These are phyloP conservation scores for Holocentrus rufus DNA, from an alignment of 2,797 vertebrate species.

Conservation along the genomic window DNA sequence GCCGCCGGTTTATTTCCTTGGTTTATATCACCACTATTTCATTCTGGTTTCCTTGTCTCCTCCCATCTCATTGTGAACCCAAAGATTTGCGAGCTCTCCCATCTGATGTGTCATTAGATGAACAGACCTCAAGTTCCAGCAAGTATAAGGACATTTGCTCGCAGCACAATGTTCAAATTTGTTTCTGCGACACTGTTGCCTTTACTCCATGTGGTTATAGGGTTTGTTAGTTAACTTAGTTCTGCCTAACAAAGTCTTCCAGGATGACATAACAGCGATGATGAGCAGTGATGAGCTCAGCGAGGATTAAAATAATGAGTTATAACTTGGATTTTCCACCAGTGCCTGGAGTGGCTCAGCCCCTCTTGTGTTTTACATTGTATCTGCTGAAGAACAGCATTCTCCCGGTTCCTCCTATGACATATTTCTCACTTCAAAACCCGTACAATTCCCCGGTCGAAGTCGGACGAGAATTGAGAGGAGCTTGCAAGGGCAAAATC, in stretches of 20 bases:
- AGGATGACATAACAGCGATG: neutral
- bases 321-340: neutral
- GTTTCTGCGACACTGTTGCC: no score
- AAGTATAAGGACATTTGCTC: no score
- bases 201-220: neutral
- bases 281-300: constrained; percentile 19
- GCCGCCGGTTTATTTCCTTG: no score
- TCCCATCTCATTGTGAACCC: no score
- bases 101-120: no score
- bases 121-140: no score
- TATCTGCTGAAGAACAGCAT: constrained; percentile 36
- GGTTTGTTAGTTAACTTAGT: neutral
- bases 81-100: no score
- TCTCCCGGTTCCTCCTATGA: constrained; percentile 23
- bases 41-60: no score
- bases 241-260: neutral
- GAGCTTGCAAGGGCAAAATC: constrained; percentile 45
- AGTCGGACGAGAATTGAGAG: constrained; percentile 39
- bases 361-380: constrained; percentile 14
- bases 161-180: no score
- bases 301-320: neutral
- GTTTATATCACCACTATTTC: no score
- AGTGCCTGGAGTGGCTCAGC: neutral
- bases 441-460: constrained; percentile 38
- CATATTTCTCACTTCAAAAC: constrained; percentile 35